Evolutionary conservation across 2,113 vertebrate species (phyloP), one percentile per base, ranked within the genome.

Genomic region (Poecile atricapillus): DNA sequence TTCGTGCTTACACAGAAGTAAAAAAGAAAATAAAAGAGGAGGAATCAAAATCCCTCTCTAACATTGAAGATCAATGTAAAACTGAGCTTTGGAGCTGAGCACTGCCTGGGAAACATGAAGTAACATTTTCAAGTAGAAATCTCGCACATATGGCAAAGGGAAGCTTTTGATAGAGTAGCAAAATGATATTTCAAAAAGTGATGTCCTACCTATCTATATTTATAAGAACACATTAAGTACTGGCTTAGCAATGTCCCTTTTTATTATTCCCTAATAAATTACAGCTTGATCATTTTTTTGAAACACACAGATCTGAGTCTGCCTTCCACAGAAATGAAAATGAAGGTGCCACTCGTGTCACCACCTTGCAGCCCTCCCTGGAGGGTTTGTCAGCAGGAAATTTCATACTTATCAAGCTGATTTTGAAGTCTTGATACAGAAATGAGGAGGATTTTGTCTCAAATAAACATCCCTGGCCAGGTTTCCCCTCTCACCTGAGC

Each of bases 101-200:
- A 79, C 81, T 87, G 93, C 83, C 91, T 91, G 89, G 52, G 74
- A 93, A 89, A 82, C 87, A 79, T 0, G 28, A 94, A 89, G 77
- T 4, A 87, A 76, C 81, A 56, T 91, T 94, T 95, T 71, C 84
- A 63, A 94, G 90, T 31, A 35, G 80, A 65, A 90, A 78, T 50
- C 69, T 78, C 53, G 92, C 83, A 79, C 92, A 87, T 84, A 94
- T 79, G 86, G 93, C 74, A 81, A 93, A 78, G 69, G 50, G 43
- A 96, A 92, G 80, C 73, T 93, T 91, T 93, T 71, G 80, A 83
- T 70, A 59, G 80, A 90, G 83, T 28, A 95, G 65, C 55, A 92
- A 93, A 93, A 75, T 71, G 49, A 15, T 83, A 89, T 87, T 89
- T 84, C 73, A 31, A 75, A 92, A 84, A 10, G 58, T 47, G 68